Evolutionary conservation across 2,797 vertebrate species (phyloP).

Genomic region (Lithobates pipiens): DNA sequence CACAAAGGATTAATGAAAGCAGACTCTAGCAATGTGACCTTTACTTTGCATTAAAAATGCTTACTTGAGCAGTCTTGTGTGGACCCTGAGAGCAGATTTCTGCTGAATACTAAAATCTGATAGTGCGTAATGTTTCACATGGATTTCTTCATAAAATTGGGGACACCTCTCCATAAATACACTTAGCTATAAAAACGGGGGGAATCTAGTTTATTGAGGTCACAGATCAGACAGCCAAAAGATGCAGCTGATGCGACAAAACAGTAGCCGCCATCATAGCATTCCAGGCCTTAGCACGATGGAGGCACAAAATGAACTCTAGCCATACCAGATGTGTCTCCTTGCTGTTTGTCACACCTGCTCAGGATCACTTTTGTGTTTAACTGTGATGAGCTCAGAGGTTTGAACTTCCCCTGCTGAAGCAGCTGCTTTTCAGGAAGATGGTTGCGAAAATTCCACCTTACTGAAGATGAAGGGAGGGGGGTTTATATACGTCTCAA

Average conservation of each 20-base stretch:
- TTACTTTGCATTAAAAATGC: slow-evolving; percentile 81
- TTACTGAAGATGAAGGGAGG: too few relatives aligned
- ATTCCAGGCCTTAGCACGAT: not conserved
- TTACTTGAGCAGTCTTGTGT: slow-evolving; percentile 76
- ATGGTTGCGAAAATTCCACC: not conserved
- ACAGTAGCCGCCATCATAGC: not conserved
- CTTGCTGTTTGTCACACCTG: not conserved
- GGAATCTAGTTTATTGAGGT: slow-evolving; percentile 19
- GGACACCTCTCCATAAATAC: slow-evolving; percentile 51
- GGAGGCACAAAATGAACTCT: slow-evolving; percentile 20
- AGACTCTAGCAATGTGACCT: slow-evolving; percentile 76
- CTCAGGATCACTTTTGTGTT: slow-evolving; percentile 14
- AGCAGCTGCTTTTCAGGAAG: not conserved
- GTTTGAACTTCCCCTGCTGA: not conserved
- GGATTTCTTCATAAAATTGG: slow-evolving; percentile 57
- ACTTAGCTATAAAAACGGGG: slow-evolving; percentile 18
- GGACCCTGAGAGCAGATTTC: slow-evolving; percentile 71
- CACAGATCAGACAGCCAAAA: slow-evolving; percentile 33
- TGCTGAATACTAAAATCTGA: slow-evolving; percentile 67
- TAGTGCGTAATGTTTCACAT: slow-evolving; percentile 45
- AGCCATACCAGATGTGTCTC: slow-evolving; percentile 7
- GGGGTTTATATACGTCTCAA: too few relatives aligned
- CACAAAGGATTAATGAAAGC: slow-evolving; percentile 81
- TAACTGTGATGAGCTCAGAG: not conserved
- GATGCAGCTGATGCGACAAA: slow-evolving; percentile 30